A percentile compares a stretch with the other conserved stretches of the same genome.
phyloP scores from a whole-genome alignment of 1,140 invertebrate species.

The Ylistrum balloti region DNA sequence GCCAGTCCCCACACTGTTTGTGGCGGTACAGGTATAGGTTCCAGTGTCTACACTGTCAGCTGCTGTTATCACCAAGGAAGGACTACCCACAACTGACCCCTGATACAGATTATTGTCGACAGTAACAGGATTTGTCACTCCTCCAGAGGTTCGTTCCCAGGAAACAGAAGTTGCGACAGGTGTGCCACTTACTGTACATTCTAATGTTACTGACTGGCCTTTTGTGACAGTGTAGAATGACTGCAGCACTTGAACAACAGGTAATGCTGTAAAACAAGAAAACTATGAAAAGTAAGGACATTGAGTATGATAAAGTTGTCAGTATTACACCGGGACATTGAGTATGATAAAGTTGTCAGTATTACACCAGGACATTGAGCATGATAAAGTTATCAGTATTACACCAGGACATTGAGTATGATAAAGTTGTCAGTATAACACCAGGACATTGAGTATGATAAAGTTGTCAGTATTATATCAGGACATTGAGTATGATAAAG shows the following conservation, averaged over 20 bases:
- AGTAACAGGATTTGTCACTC: not conserved
- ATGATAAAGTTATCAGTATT: too few species aligned
- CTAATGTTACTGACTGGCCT: conserved; percentile 38
- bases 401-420: too few species aligned
- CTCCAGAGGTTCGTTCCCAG: conserved; percentile 45
- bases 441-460: too few species aligned
- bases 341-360: too few species aligned
- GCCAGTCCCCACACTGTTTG: conserved; percentile 45
- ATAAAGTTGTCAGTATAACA: too few species aligned
- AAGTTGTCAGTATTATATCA: too few species aligned
- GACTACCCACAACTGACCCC: conserved; percentile 44
- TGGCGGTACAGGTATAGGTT: conserved; percentile 42
- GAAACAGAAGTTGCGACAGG: conserved; percentile 41
- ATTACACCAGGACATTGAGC: too few species aligned
- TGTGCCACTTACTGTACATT: conserved; percentile 43
- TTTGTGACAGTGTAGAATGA: conserved; percentile 25
- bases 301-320: too few species aligned
- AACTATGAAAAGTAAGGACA: too few species aligned
- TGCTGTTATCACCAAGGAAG: conserved; percentile 44
- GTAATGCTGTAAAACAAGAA: not conserved
- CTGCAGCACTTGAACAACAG: conserved; percentile 28
- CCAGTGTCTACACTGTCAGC: conserved; percentile 1
- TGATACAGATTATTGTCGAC: not conserved
- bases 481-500: too few species aligned
- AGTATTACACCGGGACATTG: too few species aligned